Evolutionary conservation across 2,113 vertebrate species (phyloP).

Genomic region (Synodontis membranacea): DNA sequence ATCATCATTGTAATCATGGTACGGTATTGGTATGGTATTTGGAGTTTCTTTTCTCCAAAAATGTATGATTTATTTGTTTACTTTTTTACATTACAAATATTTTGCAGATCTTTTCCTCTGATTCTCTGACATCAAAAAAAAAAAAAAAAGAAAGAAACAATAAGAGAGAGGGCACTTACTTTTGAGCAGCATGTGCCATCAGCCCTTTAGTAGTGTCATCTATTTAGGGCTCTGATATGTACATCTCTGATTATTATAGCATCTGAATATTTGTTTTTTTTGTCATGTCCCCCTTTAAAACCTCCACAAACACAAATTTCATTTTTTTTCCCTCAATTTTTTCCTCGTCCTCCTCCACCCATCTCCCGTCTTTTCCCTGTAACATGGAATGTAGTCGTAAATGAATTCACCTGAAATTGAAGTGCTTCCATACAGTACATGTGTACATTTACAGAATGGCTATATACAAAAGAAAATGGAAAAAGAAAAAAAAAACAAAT

Average conservation of each 20-base stretch:
- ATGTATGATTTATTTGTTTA: not conserved
- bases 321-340: constrained; percentile 31
- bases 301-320: constrained; percentile 18
- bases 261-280: constrained; percentile 55
- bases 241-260: constrained; percentile 53
- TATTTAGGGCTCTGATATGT: not conserved
- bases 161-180: not conserved
- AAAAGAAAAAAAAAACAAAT: constrained; percentile 57
- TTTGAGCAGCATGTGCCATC: not conserved
- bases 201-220: too few relatives aligned
- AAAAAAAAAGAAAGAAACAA: not conserved
- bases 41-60: not conserved
- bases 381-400: constrained; percentile 56
- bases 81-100: not conserved
- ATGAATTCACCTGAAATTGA: constrained; percentile 64
- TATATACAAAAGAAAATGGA: constrained; percentile 68
- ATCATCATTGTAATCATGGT: too few relatives aligned
- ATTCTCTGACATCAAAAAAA: not conserved
- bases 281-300: not conserved
- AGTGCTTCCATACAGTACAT: constrained; percentile 67
- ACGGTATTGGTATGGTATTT: too few relatives aligned
- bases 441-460: constrained; percentile 67
- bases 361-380: not conserved
- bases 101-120: not conserved
- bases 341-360: not conserved